These are phyloP conservation scores for Meriones unguiculatus DNA, from an alignment of 2,113 vertebrate species.

Conservation along the genomic window DNA sequence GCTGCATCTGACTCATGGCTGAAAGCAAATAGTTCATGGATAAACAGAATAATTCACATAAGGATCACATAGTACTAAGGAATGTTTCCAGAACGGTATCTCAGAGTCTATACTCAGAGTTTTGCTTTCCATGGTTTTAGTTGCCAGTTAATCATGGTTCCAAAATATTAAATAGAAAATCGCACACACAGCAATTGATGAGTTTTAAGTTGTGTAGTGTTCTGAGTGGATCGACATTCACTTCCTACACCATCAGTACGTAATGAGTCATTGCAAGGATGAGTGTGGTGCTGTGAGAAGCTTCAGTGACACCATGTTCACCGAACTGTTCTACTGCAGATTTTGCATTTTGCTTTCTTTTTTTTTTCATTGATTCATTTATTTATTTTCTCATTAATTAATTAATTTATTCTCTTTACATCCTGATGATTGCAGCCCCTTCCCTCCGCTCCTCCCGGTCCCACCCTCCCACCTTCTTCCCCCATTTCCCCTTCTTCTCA, in stretches of 20 bases:
- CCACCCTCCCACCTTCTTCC: no score
- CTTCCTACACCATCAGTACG: no score
- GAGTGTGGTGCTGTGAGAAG: not conserved
- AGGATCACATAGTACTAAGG: not conserved
- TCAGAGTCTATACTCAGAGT: not conserved
- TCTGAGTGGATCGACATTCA: not conserved
- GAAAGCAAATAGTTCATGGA: not conserved
- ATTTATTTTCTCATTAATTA: no score
- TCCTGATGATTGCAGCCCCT: no score
- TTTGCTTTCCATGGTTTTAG: not conserved
- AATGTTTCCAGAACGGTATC: not conserved
- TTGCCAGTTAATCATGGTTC: not conserved
- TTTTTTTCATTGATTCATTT: no score
- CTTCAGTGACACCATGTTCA: not conserved
- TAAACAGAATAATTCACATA: not conserved
- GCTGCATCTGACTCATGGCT: not conserved
- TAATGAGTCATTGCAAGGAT: no score
- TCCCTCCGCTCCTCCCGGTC: no score
- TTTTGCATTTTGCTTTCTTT: not conserved
- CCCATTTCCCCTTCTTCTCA: no score
- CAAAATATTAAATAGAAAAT: not conserved
- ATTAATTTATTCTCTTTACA: no score
- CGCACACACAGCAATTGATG: not conserved
- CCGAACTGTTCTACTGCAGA: not conserved
- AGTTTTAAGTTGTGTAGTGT: not conserved